Base-by-base conservation (phyloP, 2,797 vertebrate genomes). In the Thunnus albacares region DNA sequence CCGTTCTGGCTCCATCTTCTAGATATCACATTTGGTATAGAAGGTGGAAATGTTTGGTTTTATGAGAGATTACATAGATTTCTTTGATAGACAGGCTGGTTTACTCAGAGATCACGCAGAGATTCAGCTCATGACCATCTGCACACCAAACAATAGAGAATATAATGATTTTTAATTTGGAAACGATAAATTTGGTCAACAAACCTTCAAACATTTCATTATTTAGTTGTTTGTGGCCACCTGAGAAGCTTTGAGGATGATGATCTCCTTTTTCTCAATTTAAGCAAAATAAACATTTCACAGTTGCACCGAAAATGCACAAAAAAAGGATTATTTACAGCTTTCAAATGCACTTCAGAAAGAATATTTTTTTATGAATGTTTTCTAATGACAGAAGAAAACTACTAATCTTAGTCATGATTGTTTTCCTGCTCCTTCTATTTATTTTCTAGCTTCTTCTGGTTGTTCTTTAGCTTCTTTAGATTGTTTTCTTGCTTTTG, bases 161-260 rank as follows among this genome's bases (percentile, higher is more conserved):
- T 12, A 68, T 17, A 20, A 73, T 28, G 49, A 71, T 13, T 61
- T 73, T 79, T 35, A 22, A 63, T 57, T 64, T 30, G 51, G 55
- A 56, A 76, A 72, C 69, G 77, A 75, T 77, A 65, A 41, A 84
- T 78, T 71, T 79, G 75, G 83, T 81, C 78, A 85, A 80, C 81
- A 45, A 15, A 55, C 30, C 26, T 35, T 33, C 75, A 75, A 76
- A 79, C 78, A 80, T 62, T 79, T 79, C 28, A 82, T 84, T 79
- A 78, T 53, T 62, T 68, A 24, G 41, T 64, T 35, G 75, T 79
- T 79, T 53, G 53, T 61, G 49, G 55, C 52, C 20, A 60, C 71
- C 63, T 51, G 71, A 28, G 45, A 56, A 43, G 72, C 63, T 51
- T 57, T 11, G 2, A 70, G 30, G 49, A 67, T n/a, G 35, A 66